These are phyloP conservation scores for Nebria ingens DNA, from an alignment of 1,140 invertebrate species.

Conservation along the genomic window DNA sequence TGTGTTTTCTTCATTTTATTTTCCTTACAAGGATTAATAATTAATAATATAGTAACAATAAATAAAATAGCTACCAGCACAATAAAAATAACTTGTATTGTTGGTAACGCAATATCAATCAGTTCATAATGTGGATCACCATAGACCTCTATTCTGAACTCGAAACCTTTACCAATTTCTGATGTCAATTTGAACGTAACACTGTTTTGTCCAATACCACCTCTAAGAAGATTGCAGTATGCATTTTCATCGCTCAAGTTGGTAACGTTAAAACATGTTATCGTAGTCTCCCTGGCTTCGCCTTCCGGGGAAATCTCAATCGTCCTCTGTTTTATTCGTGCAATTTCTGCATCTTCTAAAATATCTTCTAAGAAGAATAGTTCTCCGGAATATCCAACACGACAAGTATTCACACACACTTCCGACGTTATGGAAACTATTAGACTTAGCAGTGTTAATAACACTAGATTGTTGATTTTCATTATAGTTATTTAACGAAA, in stretches of 20 bases:
- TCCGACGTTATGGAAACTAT: no score
- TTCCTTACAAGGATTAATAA: neutral
- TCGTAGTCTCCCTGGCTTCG: neutral
- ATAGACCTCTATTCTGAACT: neutral
- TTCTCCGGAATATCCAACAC: neutral
- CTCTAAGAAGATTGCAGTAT: neutral
- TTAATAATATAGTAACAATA: neutral
- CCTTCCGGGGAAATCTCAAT: neutral
- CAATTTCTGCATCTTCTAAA: neutral
- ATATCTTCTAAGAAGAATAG: neutral
- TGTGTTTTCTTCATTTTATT: neutral
- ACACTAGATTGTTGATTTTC: no score
- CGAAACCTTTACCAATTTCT: neutral
- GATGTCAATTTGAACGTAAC: neutral
- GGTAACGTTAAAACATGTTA: neutral
- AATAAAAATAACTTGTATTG: neutral
- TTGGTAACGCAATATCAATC: neutral
- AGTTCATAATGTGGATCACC: neutral
- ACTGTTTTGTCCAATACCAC: neutral
- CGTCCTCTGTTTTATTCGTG: neutral
- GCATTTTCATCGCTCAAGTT: neutral
- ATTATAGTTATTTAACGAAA: no score
- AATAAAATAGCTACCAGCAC: neutral
- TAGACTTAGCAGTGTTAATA: no score
- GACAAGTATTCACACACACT: neutral